Evolutionary conservation across 2,113 vertebrate genomes (phyloP).

Genomic region (Pholis gunnellus): DNA sequence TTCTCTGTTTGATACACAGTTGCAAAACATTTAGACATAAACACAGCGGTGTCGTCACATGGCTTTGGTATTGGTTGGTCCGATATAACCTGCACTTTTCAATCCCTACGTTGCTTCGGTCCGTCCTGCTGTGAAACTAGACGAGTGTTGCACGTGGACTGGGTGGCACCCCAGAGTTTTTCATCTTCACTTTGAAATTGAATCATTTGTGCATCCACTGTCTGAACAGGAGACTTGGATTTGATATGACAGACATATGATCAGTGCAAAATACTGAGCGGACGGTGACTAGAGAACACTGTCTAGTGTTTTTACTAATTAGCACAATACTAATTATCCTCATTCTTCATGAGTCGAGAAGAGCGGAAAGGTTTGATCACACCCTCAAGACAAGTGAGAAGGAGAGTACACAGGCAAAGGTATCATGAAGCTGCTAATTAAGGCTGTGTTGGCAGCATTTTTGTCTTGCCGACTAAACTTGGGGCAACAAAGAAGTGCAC

Average conservation of each 20-base stretch:
- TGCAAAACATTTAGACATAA: slow-evolving; percentile 6
- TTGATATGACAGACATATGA: slow-evolving; percentile 13
- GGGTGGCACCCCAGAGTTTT: slow-evolving; percentile 57
- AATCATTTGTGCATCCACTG: slow-evolving; percentile 40
- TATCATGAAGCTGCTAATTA: slow-evolving; percentile 52
- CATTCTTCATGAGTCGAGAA: slow-evolving; percentile 3
- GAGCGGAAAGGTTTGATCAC: slow-evolving; percentile 10
- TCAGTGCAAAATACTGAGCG: neutral
- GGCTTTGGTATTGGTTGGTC: slow-evolving; percentile 8
- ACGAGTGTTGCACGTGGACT: slow-evolving; percentile 39
- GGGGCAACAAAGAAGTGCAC: slow-evolving; percentile 14
- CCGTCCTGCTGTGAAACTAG: slow-evolving; percentile 62
- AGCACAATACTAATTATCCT: slow-evolving; percentile 24
- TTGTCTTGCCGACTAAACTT: slow-evolving; percentile 14
- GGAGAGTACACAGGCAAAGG: slow-evolving; percentile 7
- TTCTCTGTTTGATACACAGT: slow-evolving; percentile 23
- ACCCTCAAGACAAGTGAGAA: slow-evolving; percentile 18
- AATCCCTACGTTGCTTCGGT: slow-evolving; percentile 9
- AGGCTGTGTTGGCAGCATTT: slow-evolving; percentile 4
- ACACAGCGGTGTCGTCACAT: neutral
- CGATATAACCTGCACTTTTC: slow-evolving; percentile 8
- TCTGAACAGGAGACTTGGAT: slow-evolving; percentile 18
- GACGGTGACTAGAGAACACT: neutral
- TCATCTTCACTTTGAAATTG: slow-evolving; percentile 72
- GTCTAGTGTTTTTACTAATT: slow-evolving; percentile 10